These are phyloP conservation scores for Akabosia matsudoensis DNA, from an alignment of 1,140 invertebrate species.

Conservation along the genomic window DNA sequence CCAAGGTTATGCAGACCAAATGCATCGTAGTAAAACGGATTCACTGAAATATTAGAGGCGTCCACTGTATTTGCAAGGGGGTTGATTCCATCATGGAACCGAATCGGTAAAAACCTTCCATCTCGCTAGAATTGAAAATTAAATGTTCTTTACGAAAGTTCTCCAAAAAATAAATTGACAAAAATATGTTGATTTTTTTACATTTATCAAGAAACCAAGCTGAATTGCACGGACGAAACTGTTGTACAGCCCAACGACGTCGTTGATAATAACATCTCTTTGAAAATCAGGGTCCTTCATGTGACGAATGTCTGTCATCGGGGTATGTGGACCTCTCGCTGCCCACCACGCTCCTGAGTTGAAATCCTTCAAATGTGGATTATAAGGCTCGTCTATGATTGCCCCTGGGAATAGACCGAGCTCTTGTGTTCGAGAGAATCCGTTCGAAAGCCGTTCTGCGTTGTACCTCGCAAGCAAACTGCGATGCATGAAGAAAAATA, in stretches of 20 bases:
- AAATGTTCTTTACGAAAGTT: no score
- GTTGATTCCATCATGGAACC: background rate
- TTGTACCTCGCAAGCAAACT: constrained; percentile 42
- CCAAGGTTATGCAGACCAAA: constrained; percentile 23
- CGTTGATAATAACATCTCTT: background rate
- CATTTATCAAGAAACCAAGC: background rate
- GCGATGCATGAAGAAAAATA: constrained; percentile 46
- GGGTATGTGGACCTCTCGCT: background rate
- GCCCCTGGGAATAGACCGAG: constrained; percentile 15
- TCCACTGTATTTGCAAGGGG: constrained; percentile 6
- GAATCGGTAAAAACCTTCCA: background rate
- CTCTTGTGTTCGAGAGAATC: background rate
- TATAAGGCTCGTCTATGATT: constrained; percentile 15
- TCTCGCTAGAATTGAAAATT: background rate
- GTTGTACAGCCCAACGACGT: background rate
- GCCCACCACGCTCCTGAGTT: constrained; percentile 27
- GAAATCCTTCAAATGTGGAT: constrained; percentile 25
- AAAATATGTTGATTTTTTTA: no score
- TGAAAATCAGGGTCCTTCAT: background rate
- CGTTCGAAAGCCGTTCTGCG: constrained; percentile 26
- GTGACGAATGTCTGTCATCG: background rate
- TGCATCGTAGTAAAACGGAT: constrained; percentile 14
- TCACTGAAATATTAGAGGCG: background rate
- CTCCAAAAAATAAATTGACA: no score
- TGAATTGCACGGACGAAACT: background rate